phyloP scores from a whole-genome alignment of 2,113 vertebrate genomes.

The Columbina picui region DNA sequence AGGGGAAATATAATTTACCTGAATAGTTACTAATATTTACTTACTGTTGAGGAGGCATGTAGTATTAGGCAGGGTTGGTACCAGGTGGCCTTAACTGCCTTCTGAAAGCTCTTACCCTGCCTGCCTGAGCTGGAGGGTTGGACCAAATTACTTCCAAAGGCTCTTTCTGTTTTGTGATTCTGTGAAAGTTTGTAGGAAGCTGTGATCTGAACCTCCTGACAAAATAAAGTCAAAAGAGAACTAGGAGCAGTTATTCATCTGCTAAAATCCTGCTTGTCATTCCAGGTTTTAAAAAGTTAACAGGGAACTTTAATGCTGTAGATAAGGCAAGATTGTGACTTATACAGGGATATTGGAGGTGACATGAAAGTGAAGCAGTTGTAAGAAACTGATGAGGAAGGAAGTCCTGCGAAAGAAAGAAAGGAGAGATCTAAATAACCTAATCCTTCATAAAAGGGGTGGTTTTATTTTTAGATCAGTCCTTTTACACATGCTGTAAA shows the following conservation, averaged over 20 bases:
- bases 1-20: background rate
- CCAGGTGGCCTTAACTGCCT: background rate
- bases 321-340: background rate
- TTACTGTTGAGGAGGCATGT: background rate
- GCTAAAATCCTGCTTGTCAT: background rate
- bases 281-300: background rate
- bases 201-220: background rate
- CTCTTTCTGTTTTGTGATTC: background rate
- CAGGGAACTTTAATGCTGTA: background rate
- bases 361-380: background rate
- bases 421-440: background rate
- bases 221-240: background rate
- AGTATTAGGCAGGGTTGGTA: background rate
- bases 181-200: background rate
- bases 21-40: background rate
- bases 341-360: background rate
- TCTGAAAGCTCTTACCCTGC: background rate
- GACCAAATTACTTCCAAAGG: background rate
- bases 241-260: background rate
- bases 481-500: background rate
- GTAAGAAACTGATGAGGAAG: background rate
- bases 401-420: background rate
- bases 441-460: background rate
- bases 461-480: slow-evolving; percentile 17
- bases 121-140: background rate